These are phyloP conservation scores for Tricholaema leucomelas DNA, from an alignment of 2,113 vertebrate genomes.

Conservation along the genomic window DNA sequence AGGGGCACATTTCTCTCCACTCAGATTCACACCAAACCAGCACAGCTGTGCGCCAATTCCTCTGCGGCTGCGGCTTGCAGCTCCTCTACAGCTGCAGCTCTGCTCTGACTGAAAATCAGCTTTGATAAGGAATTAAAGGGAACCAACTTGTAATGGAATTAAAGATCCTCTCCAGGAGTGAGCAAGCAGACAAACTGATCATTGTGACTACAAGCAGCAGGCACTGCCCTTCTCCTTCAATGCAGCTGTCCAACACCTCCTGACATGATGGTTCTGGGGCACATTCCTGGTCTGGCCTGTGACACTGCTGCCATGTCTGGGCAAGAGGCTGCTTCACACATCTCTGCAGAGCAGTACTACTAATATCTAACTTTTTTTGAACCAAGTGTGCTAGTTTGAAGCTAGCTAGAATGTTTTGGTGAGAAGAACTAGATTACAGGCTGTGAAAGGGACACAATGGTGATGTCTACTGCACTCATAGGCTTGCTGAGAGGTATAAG, in stretches of 20 bases:
- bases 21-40: neutral
- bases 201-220: neutral
- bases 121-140: neutral
- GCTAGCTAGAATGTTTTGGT: no score
- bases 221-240: neutral
- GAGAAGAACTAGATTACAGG: no score
- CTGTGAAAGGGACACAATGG: no score
- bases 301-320: neutral
- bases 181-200: neutral
- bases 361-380: neutral
- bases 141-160: neutral
- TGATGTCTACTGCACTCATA: no score
- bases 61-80: neutral
- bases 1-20: neutral
- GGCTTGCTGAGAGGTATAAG: no score
- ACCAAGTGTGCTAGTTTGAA: no score
- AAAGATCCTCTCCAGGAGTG: neutral
- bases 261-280: neutral
- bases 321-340: accelerated
- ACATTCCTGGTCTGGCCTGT: neutral
- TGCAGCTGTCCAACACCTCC: neutral
- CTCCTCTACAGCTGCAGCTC: neutral
- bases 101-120: neutral
- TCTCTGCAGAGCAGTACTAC: neutral
- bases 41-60: neutral